These are phyloP conservation scores for Neocrepidodera transversa DNA, from an alignment of 2,888 invertebrate genomes.

Conservation along the genomic window DNA sequence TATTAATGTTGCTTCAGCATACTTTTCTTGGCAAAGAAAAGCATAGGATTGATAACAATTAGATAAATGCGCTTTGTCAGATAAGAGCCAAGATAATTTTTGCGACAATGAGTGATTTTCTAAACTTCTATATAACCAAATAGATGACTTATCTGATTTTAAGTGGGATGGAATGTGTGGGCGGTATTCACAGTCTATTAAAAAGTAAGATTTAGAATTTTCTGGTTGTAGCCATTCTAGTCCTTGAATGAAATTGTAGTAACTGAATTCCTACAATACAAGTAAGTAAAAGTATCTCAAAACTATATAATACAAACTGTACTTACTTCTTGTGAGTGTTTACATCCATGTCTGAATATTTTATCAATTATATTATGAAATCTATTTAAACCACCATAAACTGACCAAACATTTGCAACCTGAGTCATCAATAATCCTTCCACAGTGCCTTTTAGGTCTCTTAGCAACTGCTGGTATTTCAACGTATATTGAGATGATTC, in stretches of 20 bases:
- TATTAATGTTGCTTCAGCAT: slow-evolving; percentile 68
- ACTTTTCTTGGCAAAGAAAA: slow-evolving; percentile 67
- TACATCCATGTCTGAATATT: slow-evolving; percentile 67
- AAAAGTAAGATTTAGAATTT: slow-evolving; percentile 61
- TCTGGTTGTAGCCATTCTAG: slow-evolving; percentile 68
- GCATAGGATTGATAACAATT: slow-evolving; percentile 67
- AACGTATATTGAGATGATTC: slow-evolving; percentile 38
- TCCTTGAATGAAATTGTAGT: slow-evolving; percentile 67
- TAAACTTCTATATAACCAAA: slow-evolving; percentile 64
- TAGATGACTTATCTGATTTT: slow-evolving; percentile 62
- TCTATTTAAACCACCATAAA: slow-evolving; percentile 67
- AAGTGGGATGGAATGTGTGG: slow-evolving; percentile 60
- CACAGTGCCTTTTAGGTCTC: slow-evolving; percentile 64
- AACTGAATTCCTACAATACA: slow-evolving; percentile 62
- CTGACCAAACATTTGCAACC: slow-evolving; percentile 67
- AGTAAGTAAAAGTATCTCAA: too few relatives aligned
- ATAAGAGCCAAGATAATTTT: slow-evolving; percentile 68
- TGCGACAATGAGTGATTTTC: slow-evolving; percentile 66
- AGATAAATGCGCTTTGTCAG: slow-evolving; percentile 68
- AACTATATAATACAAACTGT: slow-evolving; percentile 1
- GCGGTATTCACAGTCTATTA: slow-evolving; percentile 59
- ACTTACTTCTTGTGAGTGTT: slow-evolving; percentile 38
- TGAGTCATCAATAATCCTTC: slow-evolving; percentile 66
- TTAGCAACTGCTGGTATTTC: slow-evolving; percentile 63
- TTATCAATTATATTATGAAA: slow-evolving; percentile 64